Evolutionary conservation across 2,113 vertebrate species (phyloP).

Genomic region (Prietella phreatophila): DNA sequence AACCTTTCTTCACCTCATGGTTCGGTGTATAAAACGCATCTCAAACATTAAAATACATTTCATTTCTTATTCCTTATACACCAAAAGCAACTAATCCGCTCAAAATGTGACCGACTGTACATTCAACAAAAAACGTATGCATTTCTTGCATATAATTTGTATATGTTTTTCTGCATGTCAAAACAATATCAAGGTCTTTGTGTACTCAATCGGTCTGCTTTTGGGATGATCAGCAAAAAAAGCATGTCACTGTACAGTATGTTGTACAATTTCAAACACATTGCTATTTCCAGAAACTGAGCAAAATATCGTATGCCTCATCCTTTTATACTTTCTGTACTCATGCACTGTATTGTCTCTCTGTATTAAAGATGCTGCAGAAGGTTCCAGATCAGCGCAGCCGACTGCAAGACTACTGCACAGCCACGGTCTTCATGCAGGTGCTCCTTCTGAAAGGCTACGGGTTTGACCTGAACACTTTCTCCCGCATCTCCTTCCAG

Average conservation of each 20-base stretch:
- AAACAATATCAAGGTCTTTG: not conserved
- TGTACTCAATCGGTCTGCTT: not conserved
- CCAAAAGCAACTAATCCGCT: not conserved
- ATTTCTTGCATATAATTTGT: not conserved
- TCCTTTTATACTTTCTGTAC: not conserved
- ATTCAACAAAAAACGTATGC: not conserved
- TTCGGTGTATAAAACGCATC: not conserved
- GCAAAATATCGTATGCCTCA: not conserved
- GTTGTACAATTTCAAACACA: not conserved
- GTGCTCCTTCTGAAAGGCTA: slow-evolving; percentile 77
- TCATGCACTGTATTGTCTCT: slow-evolving; percentile 2
- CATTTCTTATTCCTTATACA: not conserved
- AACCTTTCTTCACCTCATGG: not conserved
- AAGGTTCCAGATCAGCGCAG: slow-evolving; percentile 45
- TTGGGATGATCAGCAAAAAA: not conserved
- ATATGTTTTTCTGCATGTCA: not conserved
- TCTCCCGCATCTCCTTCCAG: slow-evolving; percentile 75
- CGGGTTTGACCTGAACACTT: slow-evolving; percentile 70
- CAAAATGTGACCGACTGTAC: not conserved
- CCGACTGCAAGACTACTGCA: slow-evolving; percentile 73
- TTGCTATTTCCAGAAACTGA: not conserved
- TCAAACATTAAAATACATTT: not conserved
- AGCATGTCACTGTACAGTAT: not conserved
- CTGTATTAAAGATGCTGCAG: slow-evolving; percentile 58
- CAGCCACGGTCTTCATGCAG: slow-evolving; percentile 71